Evolutionary conservation across 2,888 invertebrate species (phyloP), one percentile per base, ranked within the genome.

Genomic region (Drosophila macrospina): DNA sequence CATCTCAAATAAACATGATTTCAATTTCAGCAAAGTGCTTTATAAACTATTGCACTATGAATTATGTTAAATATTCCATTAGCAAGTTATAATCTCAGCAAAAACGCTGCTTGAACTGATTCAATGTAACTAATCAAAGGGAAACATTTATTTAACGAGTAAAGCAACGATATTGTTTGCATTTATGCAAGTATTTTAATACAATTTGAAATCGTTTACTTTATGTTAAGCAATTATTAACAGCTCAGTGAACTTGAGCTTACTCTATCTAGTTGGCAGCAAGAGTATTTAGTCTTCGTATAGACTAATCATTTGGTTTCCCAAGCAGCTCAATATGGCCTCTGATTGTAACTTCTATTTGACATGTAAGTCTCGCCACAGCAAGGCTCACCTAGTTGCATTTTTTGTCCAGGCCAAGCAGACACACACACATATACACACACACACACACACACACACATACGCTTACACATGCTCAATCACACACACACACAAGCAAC

Each of bases 321-420:
- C 24, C 16, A 45, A 52, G 48, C 13, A 1, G 39, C 61, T 54
- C 52, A 64, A 44, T 64, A 50, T 48, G 32, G 28, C 15, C 32
- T 50, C 15, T 15, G 15, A 28, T 42, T 16, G 13, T 32, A 65
- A 57, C 56, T 61, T 77, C 60, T 62, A 48, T 72, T 57, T 57
- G 68, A 45, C 74, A 62, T 73, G 78, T 66, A 50, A 45, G 61
- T 47, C 47, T 59, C 10, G 39, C 26, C 52, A 37, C 16, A 32
- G 30, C 28, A 51, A 20, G 20, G 5, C 16, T 47, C 37, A 36
- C 44, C 45, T 52, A 39, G 39, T 20, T 59, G 39, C 32, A 24
- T 41, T 39, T 32, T 24, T 50, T 60, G 72, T 56, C 41, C 48
- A n/a, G 41, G 8, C 41, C 42, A 36, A 32, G 20, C 42, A 48